A percentile compares a stretch with the other conserved stretches of the same genome.
phyloP scores from a whole-genome alignment of 2,888 invertebrate genomes.

The Drosophila histrio region DNA sequence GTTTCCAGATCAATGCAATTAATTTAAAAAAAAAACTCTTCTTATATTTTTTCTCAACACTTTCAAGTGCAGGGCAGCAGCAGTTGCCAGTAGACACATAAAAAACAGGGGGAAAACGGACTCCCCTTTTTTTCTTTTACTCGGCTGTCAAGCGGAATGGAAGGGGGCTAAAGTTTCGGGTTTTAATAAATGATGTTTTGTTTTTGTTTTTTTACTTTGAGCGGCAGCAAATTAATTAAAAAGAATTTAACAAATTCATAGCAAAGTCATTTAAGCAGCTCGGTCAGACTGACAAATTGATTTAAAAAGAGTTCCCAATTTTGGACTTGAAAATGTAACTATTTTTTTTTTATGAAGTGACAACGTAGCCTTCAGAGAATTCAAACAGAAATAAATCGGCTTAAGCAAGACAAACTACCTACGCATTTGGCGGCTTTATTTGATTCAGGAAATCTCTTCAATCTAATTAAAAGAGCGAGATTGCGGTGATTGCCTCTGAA shows the following conservation, averaged over 20 bases:
- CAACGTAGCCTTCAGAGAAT: conserved; percentile 23
- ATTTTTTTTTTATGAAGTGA: conserved; percentile 20
- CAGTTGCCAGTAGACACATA: conserved; percentile 33
- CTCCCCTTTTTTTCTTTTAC: background rate
- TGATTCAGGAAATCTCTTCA: conserved; percentile 44
- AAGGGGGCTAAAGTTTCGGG: conserved; percentile 20
- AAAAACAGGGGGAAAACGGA: background rate
- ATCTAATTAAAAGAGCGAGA: conserved; percentile 38
- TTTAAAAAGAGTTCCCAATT: conserved; percentile 18
- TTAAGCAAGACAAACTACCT: conserved; percentile 45
- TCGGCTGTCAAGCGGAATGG: conserved; percentile 7
- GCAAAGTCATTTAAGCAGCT: conserved; percentile 18
- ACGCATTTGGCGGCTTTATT: conserved; percentile 18
- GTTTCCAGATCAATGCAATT: conserved; percentile 29
- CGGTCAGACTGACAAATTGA: conserved; percentile 24
- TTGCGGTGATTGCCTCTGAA: conserved; percentile 23
- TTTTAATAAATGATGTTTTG: conserved; percentile 59
- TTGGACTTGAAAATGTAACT: conserved; percentile 14
- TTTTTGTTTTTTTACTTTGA: conserved; percentile 8
- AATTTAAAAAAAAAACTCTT: conserved; percentile 29
- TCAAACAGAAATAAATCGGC: conserved; percentile 25
- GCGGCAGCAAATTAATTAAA: conserved; percentile 59
- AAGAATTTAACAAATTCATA: conserved; percentile 47
- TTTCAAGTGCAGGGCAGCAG: conserved; percentile 61
- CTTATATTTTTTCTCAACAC: conserved; percentile 26